These are phyloP conservation scores for Schizopygopsis pylzovi DNA, from an alignment of 2,797 vertebrate genomes.

Conservation along the genomic window DNA sequence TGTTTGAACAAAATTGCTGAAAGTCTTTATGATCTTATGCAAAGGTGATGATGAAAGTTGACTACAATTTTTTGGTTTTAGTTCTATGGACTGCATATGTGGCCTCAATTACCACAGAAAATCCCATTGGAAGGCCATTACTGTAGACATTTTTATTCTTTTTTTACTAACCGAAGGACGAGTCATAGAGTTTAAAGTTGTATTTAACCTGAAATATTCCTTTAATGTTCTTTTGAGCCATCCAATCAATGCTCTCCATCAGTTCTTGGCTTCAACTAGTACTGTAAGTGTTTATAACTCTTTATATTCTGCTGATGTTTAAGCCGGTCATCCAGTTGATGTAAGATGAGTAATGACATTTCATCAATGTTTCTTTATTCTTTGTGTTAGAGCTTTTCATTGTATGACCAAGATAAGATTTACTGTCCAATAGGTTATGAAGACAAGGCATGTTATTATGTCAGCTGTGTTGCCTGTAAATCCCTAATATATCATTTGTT, in stretches of 20 bases:
- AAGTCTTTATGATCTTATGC: background rate
- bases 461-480: constrained; percentile 7
- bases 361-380: constrained; percentile 50
- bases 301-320: constrained; percentile 67
- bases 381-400: constrained; percentile 42
- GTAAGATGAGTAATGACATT: constrained; percentile 41
- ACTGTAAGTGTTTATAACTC: constrained; percentile 70
- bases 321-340: constrained; percentile 46
- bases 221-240: constrained; percentile 72
- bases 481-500: constrained; percentile 22
- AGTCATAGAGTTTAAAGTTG: constrained; percentile 13
- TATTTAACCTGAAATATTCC: constrained; percentile 63
- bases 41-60: background rate
- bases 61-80: background rate
- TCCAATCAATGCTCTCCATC: constrained; percentile 69
- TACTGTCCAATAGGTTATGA: constrained; percentile 34
- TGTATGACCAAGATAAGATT: constrained; percentile 43
- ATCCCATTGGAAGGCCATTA: background rate
- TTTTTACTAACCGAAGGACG: background rate
- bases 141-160: background rate
- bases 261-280: constrained; percentile 74
- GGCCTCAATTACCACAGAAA: background rate
- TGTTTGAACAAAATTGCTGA: background rate
- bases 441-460: constrained; percentile 30
- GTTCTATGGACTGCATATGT: background rate